Base-by-base conservation (phyloP, 2,113 vertebrate genomes). In the Cynoglossus semilaevis region DNA sequence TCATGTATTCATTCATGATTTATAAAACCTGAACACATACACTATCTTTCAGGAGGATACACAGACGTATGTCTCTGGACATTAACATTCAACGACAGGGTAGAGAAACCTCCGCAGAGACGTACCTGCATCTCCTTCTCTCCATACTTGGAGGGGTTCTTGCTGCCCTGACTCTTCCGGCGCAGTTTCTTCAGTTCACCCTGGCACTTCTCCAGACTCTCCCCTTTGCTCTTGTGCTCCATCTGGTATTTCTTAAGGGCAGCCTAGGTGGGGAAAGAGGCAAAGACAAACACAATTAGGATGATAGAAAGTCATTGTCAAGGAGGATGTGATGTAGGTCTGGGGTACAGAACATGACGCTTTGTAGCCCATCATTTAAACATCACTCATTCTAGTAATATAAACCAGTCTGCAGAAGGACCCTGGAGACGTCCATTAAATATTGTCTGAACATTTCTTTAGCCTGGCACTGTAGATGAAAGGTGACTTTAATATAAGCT, bases 91-190 rank as follows among this genome's bases (percentile, higher is more conserved):
- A 14, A 11, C 9, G 37, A 40, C 9, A 41, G 14, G 10, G 10
- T 1, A 8, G 10, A 13, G 19, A 53, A 53, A 53, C 1, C 3
- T 44, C 14, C 13, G 17, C 15, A 15, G 29, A 15, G 7, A 15
- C 90, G 86, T 77, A 99, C 97, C 96, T 99, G 96, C 88, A 98
- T 91, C 82, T 98, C 96, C 89, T 99, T 99, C 79, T 99, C 96
- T 0, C 94, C 94, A 55, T 99, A 99, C 51, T 98, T 99, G 82
- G 96, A 94, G 0, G 97, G 97, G 83, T 99, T 99, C 87, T 97
- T 99, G 90, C 96, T 98, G 62, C 95, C 96, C 63, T 99, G 97
- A 88, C 96, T 98, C 91, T 98, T 99, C 87, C 97, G 93, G 43
- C 96, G 92, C 1, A 99, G 94, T 17, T 99, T 99, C 90, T 98